Evolutionary conservation across 2,888 invertebrate species (phyloP).

Genomic region (Lepidonotus clava): DNA sequence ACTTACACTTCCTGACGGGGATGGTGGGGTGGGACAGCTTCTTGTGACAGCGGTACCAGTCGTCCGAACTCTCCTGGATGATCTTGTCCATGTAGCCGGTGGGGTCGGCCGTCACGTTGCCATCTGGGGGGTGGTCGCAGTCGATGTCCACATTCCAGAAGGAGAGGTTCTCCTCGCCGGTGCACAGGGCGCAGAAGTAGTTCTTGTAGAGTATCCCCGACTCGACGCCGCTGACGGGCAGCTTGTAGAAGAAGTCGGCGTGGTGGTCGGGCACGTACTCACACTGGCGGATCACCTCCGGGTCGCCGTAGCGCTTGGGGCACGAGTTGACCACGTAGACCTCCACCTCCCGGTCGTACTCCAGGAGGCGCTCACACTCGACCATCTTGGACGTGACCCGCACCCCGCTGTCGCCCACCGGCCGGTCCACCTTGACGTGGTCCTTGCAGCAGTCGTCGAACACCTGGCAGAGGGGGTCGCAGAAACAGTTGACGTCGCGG

Average conservation of each 20-base stretch:
- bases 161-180: constrained; percentile 62
- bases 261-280: constrained; percentile 44
- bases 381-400: background rate
- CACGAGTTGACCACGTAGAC: constrained; percentile 65
- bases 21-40: constrained; percentile 34
- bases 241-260: constrained; percentile 55
- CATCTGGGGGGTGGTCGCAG: constrained; percentile 36
- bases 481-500: constrained; percentile 65
- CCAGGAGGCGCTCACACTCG: constrained; percentile 40
- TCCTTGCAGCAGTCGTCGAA: constrained; percentile 70
- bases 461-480: constrained; percentile 67
- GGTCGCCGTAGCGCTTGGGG: constrained; percentile 62
- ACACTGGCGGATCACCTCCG: constrained; percentile 58
- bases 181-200: constrained; percentile 71
- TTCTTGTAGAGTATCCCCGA: constrained; percentile 67
- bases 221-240: constrained; percentile 65
- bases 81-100: constrained; percentile 38
- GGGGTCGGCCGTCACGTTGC: constrained; percentile 5
- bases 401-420: background rate
- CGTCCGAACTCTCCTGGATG: constrained; percentile 34
- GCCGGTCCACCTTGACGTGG: constrained; percentile 33
- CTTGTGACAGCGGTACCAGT: constrained; percentile 19
- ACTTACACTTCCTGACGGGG: constrained; percentile 44
- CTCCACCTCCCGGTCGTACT: constrained; percentile 59
- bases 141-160: constrained; percentile 60